Evolutionary conservation across 2,113 vertebrate species (phyloP).

Genomic region (Pelecanus crispus): DNA sequence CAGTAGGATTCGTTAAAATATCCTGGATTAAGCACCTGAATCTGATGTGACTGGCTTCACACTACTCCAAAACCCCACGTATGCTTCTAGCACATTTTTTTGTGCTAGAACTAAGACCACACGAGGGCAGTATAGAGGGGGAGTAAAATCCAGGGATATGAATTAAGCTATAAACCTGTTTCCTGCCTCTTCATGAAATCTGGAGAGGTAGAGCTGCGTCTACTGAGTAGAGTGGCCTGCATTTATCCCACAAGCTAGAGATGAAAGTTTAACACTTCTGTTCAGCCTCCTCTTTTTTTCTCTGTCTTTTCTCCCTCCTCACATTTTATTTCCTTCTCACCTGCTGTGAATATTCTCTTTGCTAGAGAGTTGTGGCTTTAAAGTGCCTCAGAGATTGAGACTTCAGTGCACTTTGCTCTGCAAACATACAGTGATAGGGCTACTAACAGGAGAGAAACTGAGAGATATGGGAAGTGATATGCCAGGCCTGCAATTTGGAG

Average conservation of each 20-base stretch:
- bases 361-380: background rate
- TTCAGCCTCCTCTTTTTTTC: background rate
- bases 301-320: background rate
- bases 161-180: background rate
- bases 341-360: background rate
- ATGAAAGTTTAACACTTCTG: background rate
- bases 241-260: background rate
- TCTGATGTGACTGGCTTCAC: background rate
- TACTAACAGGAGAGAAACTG: background rate
- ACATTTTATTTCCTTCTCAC: background rate
- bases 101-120: background rate
- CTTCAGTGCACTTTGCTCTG: background rate
- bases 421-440: background rate
- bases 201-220: background rate
- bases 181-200: background rate
- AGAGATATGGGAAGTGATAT: background rate
- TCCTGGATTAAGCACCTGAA: background rate
- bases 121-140: conserved; percentile 11
- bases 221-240: background rate
- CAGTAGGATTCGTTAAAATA: background rate
- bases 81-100: background rate
- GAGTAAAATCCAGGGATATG: background rate
- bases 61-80: background rate
- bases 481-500: background rate
- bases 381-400: background rate